These are phyloP conservation scores for Saguinus imperator DNA, from an alignment of 2,113 vertebrate species.

Conservation along the genomic window DNA sequence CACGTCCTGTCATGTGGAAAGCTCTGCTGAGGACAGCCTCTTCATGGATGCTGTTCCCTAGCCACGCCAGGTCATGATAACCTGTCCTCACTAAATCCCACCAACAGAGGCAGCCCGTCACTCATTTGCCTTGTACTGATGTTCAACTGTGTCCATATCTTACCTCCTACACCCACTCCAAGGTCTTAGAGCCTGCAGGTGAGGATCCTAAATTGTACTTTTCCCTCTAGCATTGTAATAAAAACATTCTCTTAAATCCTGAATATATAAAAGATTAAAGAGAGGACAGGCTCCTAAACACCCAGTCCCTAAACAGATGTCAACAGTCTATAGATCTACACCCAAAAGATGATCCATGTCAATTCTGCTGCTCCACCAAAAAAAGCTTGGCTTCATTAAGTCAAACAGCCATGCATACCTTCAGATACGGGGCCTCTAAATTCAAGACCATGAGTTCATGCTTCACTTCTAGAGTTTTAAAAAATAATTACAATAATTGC, in stretches of 20 bases:
- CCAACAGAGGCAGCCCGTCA: background rate
- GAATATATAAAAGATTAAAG: background rate
- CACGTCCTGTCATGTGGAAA: background rate
- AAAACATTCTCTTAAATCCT: background rate
- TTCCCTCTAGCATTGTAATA: background rate
- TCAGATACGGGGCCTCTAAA: background rate
- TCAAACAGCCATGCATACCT: background rate
- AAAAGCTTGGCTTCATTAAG: background rate
- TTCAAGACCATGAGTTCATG: background rate
- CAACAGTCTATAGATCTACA: background rate
- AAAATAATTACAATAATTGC: conserved; percentile 22
- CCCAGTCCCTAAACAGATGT: background rate
- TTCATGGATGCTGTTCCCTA: background rate
- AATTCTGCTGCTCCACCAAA: background rate
- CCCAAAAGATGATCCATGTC: background rate
- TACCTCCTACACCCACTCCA: background rate
- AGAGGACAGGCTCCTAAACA: background rate
- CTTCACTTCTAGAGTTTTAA: background rate
- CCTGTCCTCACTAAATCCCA: background rate
- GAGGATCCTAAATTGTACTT: background rate
- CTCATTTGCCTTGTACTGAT: background rate
- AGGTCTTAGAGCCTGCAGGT: background rate
- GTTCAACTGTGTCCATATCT: background rate
- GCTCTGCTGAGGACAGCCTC: background rate
- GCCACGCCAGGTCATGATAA: fast-evolving